Evolutionary conservation across 2,113 vertebrate species (phyloP), one percentile per base, ranked within the genome.

Genomic region (Octodon degus): DNA sequence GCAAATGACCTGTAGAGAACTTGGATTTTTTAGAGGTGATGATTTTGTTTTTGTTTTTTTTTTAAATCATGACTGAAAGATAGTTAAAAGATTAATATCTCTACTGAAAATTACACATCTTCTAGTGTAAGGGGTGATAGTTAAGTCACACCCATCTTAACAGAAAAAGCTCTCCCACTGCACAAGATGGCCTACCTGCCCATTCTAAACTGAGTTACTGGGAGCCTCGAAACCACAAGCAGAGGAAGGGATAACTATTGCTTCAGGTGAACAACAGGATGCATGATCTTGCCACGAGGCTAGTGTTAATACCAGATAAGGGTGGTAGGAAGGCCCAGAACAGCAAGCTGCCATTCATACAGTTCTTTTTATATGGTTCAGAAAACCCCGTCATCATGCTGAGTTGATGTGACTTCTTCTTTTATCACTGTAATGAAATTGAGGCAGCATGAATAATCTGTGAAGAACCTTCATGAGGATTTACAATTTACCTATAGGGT

Each of bases 91-190:
- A 82, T 7, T 20, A 2, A 81, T 68, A 77, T 30, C 16, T 60
- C 13, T 90, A 4, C 19, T 63, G 7, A 34, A 14, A 12, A 60
- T 65, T 32, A n/a, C 32, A 40, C 6, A 77, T 58, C 74, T 89
- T 34, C 85, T 7, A 70, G 34, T 58, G 86, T 87, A 79, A 19
- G n/a, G 2, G 19, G 9, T 63, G 12, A 79, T 37, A 63, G 65
- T 90, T 82, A 74, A 89, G 89, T 27, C 32, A 81, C 32, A 91
- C 25, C 82, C 19, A 81, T 90, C 30, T 92, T 93, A 62, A 91
- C 13, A 55, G n/a, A 47, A 96, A 47, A 27, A 1, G 25, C n/a
- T 92, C 91, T 88, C 67, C 30, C 2, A 65, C 27, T 13, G 24
- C 7, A 32, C 68, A 19, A 84, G 34, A 53, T 7, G 37, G 4